Percentiles rank a stretch among this genome's conserved stretches.
Evolutionary conservation across 2,797 vertebrate genomes (phyloP).

Genomic region (Momotus momota): DNA sequence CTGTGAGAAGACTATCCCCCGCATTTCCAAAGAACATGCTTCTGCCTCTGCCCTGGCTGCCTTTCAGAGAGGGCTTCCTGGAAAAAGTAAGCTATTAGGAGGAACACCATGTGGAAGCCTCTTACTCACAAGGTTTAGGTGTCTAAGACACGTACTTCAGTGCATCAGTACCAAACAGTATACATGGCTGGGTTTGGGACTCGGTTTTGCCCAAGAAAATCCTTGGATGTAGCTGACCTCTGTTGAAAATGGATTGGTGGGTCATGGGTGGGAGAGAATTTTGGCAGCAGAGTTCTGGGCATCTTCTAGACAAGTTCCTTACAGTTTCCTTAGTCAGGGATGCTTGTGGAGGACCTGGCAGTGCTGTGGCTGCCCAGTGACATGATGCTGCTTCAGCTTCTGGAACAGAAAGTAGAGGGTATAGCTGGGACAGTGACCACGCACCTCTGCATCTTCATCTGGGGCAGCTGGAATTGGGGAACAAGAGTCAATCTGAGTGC

Average conservation of each 20-base stretch:
- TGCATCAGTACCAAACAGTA: background rate
- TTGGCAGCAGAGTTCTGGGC: background rate
- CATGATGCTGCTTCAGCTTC: background rate
- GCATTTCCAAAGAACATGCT: background rate
- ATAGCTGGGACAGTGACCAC: background rate
- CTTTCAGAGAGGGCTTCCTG: constrained; percentile 4
- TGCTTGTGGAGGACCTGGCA: background rate
- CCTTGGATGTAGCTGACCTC: fast-evolving
- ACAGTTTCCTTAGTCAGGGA: background rate
- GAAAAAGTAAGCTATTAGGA: background rate
- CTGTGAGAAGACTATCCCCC: background rate
- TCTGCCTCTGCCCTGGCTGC: background rate
- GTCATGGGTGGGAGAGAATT: background rate
- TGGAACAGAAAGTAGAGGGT: background rate
- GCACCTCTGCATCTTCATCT: background rate
- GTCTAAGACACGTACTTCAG: fast-evolving
- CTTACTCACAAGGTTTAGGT: background rate
- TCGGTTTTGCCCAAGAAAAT: background rate
- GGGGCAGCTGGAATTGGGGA: background rate
- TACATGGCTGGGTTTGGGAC: background rate
- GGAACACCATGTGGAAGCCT: background rate
- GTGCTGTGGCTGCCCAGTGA: background rate
- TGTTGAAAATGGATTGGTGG: background rate
- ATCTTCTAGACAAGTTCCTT: background rate
- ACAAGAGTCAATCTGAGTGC: background rate